Conservation (phyloP, 2,797 vertebrate genomes). For the Myotis findleyi region DNA sequence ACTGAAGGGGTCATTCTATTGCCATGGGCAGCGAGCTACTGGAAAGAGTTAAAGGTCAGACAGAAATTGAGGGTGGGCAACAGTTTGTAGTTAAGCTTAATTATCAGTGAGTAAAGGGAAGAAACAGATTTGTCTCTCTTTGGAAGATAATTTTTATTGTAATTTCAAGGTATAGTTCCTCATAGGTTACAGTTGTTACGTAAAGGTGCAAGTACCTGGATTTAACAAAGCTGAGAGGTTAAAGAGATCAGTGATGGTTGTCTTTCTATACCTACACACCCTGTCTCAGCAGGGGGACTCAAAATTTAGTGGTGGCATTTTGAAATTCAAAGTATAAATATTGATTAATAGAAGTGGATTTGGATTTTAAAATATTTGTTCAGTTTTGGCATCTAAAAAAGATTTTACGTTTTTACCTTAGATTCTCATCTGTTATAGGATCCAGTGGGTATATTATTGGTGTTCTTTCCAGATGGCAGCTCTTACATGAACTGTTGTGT, state of each 20-base stretch:
- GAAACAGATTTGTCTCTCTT: constrained; percentile 21
- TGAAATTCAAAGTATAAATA: constrained; percentile 26
- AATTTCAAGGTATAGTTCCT: constrained; percentile 30
- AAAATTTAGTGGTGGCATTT: constrained; percentile 34
- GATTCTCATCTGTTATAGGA: constrained; percentile 1
- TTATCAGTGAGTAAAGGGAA: neutral
- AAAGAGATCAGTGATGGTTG: neutral
- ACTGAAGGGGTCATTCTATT: neutral
- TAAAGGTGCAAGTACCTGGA: constrained; percentile 14
- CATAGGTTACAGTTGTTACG: constrained; percentile 9
- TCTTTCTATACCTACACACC: neutral
- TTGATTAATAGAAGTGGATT: neutral
- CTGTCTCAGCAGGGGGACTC: neutral
- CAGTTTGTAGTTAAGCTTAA: neutral
- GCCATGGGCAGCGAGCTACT: neutral
- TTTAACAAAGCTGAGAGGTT: constrained; percentile 43
- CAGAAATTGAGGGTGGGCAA: constrained; percentile 48
- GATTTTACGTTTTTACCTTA: constrained; percentile 10
- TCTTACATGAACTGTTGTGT: neutral
- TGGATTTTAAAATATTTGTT: constrained; percentile 49
- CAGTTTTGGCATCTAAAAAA: constrained; percentile 28
- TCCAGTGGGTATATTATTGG: neutral
- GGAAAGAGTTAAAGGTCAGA: constrained; percentile 35
- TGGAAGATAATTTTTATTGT: constrained; percentile 47
- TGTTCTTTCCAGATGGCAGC: neutral